These are phyloP conservation scores for Lepilemur septentrionalis DNA, from an alignment of 2,797 vertebrate genomes.

Conservation along the genomic window DNA sequence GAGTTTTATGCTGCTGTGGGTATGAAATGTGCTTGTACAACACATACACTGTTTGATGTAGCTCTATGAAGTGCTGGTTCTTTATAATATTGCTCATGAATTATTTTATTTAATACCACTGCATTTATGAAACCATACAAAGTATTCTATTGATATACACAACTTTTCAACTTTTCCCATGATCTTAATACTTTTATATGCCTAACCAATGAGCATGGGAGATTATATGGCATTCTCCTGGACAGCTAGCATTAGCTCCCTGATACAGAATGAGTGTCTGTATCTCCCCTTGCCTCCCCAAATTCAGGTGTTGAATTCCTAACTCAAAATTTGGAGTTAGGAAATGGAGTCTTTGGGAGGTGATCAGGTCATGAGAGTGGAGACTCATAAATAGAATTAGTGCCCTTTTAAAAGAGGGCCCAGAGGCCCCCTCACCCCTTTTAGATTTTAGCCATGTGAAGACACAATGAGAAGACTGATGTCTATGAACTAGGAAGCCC, in stretches of 20 bases:
- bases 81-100: not conserved
- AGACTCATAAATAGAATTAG: not conserved
- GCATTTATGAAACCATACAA: not conserved
- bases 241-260: not conserved
- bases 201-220: not conserved
- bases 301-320: not conserved
- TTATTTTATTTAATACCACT: not conserved
- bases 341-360: not conserved
- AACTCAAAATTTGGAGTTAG: not conserved
- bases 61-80: not conserved
- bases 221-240: not conserved
- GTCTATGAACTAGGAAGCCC: not conserved
- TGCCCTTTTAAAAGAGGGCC: not conserved
- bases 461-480: not conserved
- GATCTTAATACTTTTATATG: not conserved
- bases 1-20: not conserved
- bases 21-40: not conserved
- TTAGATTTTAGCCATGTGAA: not conserved
- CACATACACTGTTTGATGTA: not conserved
- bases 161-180: not conserved
- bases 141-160: not conserved
- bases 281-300: not conserved
- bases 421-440: not conserved
- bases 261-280: not conserved
- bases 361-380: not conserved